phyloP scores from a whole-genome alignment of 1,140 invertebrate genomes.

The Paraescarpia echinospica region DNA sequence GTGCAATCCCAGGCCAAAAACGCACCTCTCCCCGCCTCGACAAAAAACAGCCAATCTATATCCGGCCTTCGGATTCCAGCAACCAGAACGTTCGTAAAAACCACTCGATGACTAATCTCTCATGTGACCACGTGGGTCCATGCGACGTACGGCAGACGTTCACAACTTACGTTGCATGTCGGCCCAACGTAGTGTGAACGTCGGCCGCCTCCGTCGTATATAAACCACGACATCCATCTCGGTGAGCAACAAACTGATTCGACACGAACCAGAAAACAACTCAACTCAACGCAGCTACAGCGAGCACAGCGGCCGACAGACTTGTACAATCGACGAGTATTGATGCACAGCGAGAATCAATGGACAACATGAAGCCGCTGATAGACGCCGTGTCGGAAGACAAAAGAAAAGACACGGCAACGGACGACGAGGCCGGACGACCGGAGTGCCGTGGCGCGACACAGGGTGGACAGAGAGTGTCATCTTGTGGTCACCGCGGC shows the following conservation, averaged over 20 bases:
- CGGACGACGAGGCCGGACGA: not conserved
- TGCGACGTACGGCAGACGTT: no score
- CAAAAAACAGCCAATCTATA: no score
- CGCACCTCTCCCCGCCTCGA: no score
- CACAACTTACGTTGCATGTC: no score
- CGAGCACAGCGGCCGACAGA: not conserved
- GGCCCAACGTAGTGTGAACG: no score
- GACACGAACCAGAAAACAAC: not conserved
- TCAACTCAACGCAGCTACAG: not conserved
- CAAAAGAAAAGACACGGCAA: not conserved
- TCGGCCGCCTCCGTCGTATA: not conserved
- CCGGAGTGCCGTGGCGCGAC: not conserved
- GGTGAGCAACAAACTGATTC: not conserved
- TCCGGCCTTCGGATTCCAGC: no score
- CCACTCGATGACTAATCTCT: no score
- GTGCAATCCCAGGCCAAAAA: no score
- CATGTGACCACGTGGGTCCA: no score
- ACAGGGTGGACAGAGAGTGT: not conserved
- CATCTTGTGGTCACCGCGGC: not conserved
- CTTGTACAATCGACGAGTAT: not conserved
- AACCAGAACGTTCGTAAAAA: no score
- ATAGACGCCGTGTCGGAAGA: not conserved
- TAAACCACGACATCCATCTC: not conserved
- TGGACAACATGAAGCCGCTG: constrained; percentile 3
- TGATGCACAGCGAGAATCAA: not conserved